phyloP scores from a whole-genome alignment of 1,140 invertebrate genomes.

The Drosophila kepulauana region DNA sequence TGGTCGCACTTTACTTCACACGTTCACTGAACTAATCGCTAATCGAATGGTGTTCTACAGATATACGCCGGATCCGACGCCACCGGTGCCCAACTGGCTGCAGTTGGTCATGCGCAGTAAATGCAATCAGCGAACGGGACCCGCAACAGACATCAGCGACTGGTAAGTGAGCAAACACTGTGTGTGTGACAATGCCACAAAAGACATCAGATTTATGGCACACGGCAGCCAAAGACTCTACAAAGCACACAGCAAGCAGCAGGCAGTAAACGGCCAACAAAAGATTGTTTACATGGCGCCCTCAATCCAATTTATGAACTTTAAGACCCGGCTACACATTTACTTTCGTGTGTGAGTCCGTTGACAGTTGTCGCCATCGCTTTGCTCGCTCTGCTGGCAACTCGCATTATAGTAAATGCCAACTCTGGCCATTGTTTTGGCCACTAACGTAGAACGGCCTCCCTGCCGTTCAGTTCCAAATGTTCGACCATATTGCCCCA shows the following conservation, averaged over 20 bases:
- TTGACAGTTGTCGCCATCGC: constrained; percentile 77
- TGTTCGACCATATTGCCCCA: neutral
- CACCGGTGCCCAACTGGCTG: constrained; percentile 83
- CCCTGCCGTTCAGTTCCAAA: constrained; percentile 33
- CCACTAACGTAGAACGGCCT: constrained; percentile 35
- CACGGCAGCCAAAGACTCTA: constrained; percentile 65
- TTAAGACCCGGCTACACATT: constrained; percentile 64
- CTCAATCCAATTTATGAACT: constrained; percentile 77
- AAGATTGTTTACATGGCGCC: constrained; percentile 74
- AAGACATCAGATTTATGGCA: constrained; percentile 73
- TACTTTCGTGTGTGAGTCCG: constrained; percentile 67
- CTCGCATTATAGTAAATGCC: neutral
- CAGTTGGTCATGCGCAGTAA: constrained; percentile 84
- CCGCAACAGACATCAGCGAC: constrained; percentile 53
- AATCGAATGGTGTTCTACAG: constrained; percentile 32
- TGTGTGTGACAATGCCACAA: constrained; percentile 36
- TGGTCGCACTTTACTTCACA: neutral
- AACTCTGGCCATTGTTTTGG: constrained; percentile 65
- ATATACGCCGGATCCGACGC: constrained; percentile 77
- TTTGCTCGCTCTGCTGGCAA: constrained; percentile 24
- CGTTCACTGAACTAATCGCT: neutral
- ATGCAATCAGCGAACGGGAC: constrained; percentile 64
- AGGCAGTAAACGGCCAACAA: constrained; percentile 13
- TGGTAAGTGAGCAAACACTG: constrained; percentile 57
- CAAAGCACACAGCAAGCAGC: neutral